Base-by-base conservation (phyloP, 2,888 invertebrate species). In the Erannis defoliaria region DNA sequence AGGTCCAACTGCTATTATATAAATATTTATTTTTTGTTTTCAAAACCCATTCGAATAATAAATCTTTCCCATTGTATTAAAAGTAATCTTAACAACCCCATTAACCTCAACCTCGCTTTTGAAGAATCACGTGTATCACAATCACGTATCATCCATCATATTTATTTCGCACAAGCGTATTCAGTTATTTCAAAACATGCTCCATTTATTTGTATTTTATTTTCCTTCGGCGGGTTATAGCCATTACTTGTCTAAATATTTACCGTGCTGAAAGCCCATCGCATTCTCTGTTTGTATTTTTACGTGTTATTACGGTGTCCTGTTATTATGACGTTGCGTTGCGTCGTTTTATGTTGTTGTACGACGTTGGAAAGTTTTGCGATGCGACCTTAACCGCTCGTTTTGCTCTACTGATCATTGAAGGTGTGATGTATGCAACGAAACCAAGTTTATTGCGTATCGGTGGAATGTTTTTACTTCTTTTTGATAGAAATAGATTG, bases 211-310 rank as follows among this genome's bases (percentile, higher is more conserved):
- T 81, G 74, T 80, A 74, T 77, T 80, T 80, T 77, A 81, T 81
- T 78, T 78, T 80, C 76, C 73, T 76, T 71, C 67, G 65, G 61
- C 72, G 68, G 75, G 74, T 73, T 68, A 68, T 75, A 69, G 72
- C 87, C 86, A 88, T 89, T 88, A 88, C 85, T 80, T 77, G 77
- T 40, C 61, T 77, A 81, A 88, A 89, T 80, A 85, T 89, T 88
- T 84, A 78, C 68, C 59, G 72, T 71, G 73, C 70, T 82, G 81
- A 85, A 81, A 84, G 84, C 85, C 78, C 77, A 75, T 76, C 72
- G 68, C 69, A 68, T 67, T 66, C 62, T 54, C 59, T 80, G 75
- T 81, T 78, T 81, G 77, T 78, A 73, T 77, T 77, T 77, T 75
- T 74, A 74, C 72, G 72, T 70, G 71, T 75, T 78, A 71, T 75